Conservation (phyloP, 2,113 vertebrate species). For the Daphoenositta chrysoptera region DNA sequence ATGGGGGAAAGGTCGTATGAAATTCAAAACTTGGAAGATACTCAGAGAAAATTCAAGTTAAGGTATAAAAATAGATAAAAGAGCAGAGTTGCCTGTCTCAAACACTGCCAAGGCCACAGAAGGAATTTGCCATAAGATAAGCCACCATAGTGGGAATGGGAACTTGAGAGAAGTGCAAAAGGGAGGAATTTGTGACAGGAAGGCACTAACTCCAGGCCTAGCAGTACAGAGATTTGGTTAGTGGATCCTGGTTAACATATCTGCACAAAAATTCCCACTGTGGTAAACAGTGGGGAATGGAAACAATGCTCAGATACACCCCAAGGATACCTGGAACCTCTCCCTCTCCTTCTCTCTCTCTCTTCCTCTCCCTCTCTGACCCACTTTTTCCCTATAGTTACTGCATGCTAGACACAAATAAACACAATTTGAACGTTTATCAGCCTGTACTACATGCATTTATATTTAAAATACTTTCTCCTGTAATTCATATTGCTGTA, state of each 20-base stretch:
- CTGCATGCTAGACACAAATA: neutral
- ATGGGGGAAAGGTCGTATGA: neutral
- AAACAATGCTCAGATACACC: neutral
- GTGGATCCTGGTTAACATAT: neutral
- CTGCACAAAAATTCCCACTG: neutral
- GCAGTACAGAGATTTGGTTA: too few relatives aligned
- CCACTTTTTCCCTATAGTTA: neutral
- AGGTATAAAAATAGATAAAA: neutral
- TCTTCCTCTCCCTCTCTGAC: rapidly evolving
- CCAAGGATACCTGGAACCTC: neutral
- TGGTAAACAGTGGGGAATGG: neutral
- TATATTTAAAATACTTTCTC: neutral
- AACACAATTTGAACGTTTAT: neutral
- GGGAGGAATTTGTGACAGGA: neutral
- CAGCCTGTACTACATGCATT: neutral
- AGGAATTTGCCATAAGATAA: neutral
- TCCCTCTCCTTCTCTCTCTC: neutral
- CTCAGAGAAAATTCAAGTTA: neutral
- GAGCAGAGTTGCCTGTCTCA: neutral
- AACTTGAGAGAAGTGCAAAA: neutral
- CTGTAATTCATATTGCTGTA: neutral
- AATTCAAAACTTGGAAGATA: neutral
- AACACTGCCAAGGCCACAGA: neutral
- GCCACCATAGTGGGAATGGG: neutral
- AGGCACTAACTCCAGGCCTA: neutral